Evolutionary conservation across 2,113 vertebrate species (phyloP), one percentile per base, ranked within the genome.

Genomic region (Ascaphus truei): DNA sequence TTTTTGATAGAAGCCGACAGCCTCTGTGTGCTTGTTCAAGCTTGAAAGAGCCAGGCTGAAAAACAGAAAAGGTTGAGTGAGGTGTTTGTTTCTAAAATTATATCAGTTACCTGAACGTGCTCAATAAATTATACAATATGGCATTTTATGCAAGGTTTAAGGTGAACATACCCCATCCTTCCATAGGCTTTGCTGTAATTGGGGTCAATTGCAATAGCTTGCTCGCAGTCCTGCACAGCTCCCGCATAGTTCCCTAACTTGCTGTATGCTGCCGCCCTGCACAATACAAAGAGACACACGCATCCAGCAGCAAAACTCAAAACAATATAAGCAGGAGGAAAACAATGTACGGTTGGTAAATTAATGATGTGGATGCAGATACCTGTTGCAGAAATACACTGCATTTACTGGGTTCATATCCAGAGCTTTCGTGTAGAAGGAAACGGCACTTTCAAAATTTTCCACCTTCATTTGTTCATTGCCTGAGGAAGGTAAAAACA

Each of bases 321-420:
- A 29, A 52, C 13, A 12, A 7, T 5, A 0, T 1, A 2, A 1
- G 5, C 7, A 16, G 7, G 1, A 4, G 26, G 4, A 22, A 1
- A 0, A 20, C 2, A 0, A 2, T 12, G n/a, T n/a, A n/a, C n/a
- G n/a, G n/a, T n/a, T n/a, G n/a, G n/a, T n/a, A 51, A 9, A 13
- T n/a, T 9, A 55, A 18, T 5, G 23, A 33, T 25, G 11, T 3
- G 4, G 8, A 64, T 45, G 15, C 16, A 18, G 27, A 22, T 76
- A 98, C 97, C 97, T 94, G 90, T 99, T 99, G 78, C 97, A 99
- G 83, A 91, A 98, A 63, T 99, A 99, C 16, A 99, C 96, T 0
- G 96, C 96, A 1, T 98, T 99, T 77, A 90, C 85, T 0, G 94
- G 93, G 73, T 99, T 97, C 45, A 98, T 72, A 30, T 93, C 87